A percentile compares a stretch with the other conserved stretches of the same genome.
Conservation (phyloP, 2,888 invertebrate genomes). For the Octonoba sinensis region DNA sequence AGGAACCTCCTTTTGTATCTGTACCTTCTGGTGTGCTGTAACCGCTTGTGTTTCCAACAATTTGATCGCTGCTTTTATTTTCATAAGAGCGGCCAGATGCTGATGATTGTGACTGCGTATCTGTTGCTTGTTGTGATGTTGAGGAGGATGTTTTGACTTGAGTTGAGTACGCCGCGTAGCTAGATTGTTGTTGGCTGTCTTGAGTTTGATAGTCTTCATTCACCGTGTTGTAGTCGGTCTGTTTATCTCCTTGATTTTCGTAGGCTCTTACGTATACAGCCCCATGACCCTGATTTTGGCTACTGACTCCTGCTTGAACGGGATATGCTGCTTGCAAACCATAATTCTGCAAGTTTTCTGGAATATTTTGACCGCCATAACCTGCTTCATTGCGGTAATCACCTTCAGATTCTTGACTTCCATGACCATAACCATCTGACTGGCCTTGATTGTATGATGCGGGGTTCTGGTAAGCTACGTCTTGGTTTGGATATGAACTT, state of each 20-base stretch:
- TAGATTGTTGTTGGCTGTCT: conserved; percentile 21
- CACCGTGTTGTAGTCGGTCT: conserved; percentile 9
- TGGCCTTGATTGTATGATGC: conserved; percentile 26
- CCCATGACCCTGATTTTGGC: conserved; percentile 18
- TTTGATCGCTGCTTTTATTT: background rate
- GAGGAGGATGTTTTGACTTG: background rate
- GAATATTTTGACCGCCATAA: conserved; percentile 4
- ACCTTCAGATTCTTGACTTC: background rate
- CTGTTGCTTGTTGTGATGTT: conserved; percentile 1
- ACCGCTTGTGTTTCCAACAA: conserved; percentile 29
- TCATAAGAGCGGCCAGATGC: conserved; percentile 37
- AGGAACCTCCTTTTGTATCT: conserved; percentile 43
- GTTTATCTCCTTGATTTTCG: conserved; percentile 31
- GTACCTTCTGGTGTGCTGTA: conserved; percentile 49
- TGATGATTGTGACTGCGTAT: background rate
- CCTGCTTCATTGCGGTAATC: conserved; percentile 5
- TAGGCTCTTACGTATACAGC: conserved; percentile 53
- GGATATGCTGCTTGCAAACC: conserved; percentile 45
- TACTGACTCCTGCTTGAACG: conserved; percentile 12
- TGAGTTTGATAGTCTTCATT: conserved; percentile 35
- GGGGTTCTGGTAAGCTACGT: conserved; percentile 26
- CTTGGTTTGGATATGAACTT: conserved; percentile 18
- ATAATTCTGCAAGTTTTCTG: conserved; percentile 34
- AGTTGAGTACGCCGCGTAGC: conserved; percentile 16
- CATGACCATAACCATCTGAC: conserved; percentile 27